A percentile compares a stretch with the other conserved stretches of the same genome.
Evolutionary conservation across 2,888 invertebrate genomes (phyloP).

Genomic region (Rotaria sp.): DNA sequence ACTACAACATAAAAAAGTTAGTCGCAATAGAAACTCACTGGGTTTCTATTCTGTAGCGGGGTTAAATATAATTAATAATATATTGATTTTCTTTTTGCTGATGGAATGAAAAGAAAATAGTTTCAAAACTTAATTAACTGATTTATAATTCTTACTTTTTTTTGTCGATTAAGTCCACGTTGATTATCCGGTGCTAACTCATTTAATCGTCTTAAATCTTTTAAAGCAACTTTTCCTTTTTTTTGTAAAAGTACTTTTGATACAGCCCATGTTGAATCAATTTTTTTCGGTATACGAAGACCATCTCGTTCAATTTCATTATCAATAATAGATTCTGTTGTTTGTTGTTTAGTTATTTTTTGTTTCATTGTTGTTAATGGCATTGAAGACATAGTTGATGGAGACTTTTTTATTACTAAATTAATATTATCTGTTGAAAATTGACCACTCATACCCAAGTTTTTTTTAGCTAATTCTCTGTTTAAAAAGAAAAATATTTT

Average conservation of each 20-base stretch:
- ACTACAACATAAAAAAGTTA: too few relatives aligned
- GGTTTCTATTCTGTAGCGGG: too few relatives aligned
- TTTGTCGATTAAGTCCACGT: conserved; percentile 46
- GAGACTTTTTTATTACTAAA: conserved; percentile 1
- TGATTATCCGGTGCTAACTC: conserved; percentile 29
- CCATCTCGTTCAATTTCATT: conserved; percentile 49
- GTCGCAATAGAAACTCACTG: too few relatives aligned
- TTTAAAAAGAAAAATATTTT: neutral
- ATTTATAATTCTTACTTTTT: conserved; percentile 46
- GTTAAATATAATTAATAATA: too few relatives aligned
- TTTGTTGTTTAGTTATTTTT: conserved; percentile 29
- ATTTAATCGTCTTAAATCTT: conserved; percentile 49
- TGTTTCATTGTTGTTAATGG: neutral
- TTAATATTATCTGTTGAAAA: conserved; percentile 28
- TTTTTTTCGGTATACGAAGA: conserved; percentile 49
- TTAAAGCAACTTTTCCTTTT: conserved; percentile 51
- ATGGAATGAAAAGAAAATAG: too few relatives aligned
- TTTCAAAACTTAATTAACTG: too few relatives aligned
- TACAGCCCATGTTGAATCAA: conserved; percentile 51
- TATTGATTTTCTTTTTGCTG: too few relatives aligned
- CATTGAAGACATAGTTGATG: neutral
- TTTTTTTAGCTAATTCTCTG: conserved; percentile 14
- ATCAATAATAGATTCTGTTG: conserved; percentile 5
- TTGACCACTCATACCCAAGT: neutral
- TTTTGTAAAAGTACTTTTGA: conserved; percentile 52